Percentiles rank a stretch among this genome's conserved stretches.
These are phyloP conservation scores for Vireo griseus DNA, from an alignment of 2,797 vertebrate species.

Conservation along the genomic window DNA sequence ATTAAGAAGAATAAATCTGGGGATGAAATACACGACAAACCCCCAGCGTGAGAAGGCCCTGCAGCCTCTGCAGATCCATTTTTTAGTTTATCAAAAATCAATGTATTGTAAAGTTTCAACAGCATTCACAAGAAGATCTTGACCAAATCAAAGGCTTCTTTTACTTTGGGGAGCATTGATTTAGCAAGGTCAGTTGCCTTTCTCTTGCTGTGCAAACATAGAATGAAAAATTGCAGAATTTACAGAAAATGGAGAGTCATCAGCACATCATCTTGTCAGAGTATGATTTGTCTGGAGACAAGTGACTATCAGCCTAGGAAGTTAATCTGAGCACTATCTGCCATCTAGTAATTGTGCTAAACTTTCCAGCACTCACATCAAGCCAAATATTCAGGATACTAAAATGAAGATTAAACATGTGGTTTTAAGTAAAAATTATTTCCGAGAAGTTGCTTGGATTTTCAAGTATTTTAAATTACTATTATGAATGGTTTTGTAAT, in stretches of 20 bases:
- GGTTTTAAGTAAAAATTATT: background rate
- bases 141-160: background rate
- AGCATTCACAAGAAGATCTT: background rate
- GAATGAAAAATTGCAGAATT: slow-evolving; percentile 33
- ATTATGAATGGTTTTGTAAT: background rate
- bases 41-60: background rate
- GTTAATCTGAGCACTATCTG: background rate
- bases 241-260: background rate
- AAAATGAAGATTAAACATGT: background rate
- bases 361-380: background rate
- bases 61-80: background rate
- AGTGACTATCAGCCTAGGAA: background rate
- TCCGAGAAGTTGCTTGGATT: background rate
- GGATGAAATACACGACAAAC: background rate
- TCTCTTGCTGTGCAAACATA: background rate
- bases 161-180: background rate
- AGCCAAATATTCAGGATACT: background rate
- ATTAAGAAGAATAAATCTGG: background rate
- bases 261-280: background rate
- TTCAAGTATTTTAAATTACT: background rate
- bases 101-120: background rate
- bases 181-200: background rate
- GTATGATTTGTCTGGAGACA: background rate
- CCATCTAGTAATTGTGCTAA: background rate
- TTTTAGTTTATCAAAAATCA: background rate